A percentile compares a stretch with the other conserved stretches of the same genome.
phyloP scores from a whole-genome alignment of 2,797 vertebrate genomes.

The Pangasius mekongensis region DNA sequence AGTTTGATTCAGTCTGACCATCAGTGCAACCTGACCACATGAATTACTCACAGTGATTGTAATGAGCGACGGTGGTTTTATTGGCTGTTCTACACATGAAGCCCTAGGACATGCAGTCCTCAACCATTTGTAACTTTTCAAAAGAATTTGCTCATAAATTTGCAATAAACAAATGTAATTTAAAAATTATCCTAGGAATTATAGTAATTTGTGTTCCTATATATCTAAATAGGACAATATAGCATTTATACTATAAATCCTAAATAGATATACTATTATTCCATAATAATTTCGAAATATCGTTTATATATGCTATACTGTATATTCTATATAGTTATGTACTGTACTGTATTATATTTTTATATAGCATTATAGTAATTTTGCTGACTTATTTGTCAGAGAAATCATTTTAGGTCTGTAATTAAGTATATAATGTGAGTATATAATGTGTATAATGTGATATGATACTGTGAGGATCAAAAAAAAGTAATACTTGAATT shows the following conservation, averaged over 20 bases:
- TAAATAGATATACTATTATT: background rate
- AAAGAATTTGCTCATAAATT: background rate
- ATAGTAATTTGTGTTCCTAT: background rate
- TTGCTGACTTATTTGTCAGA: background rate
- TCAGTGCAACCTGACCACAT: constrained; percentile 6
- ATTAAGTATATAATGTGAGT: background rate
- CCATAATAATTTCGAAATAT: background rate
- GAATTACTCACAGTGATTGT: constrained; percentile 4
- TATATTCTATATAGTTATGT: background rate
- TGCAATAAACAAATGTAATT: background rate
- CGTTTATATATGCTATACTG: background rate
- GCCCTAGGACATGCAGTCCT: background rate
- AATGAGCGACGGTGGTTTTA: constrained; percentile 7
- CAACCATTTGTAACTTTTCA: constrained; percentile 6
- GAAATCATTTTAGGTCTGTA: background rate
- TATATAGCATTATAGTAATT: background rate
- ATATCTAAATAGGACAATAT: too few relatives aligned
- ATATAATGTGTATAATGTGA: background rate
- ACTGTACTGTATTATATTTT: background rate
- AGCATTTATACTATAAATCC: background rate
- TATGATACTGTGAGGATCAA: background rate
- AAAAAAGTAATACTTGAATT: background rate
- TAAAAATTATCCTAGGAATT: background rate
- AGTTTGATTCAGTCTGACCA: background rate
- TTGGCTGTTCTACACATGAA: background rate